These are phyloP conservation scores for Muntiacus muntjak DNA, from an alignment of 2,113 vertebrate genomes.

Conservation along the genomic window DNA sequence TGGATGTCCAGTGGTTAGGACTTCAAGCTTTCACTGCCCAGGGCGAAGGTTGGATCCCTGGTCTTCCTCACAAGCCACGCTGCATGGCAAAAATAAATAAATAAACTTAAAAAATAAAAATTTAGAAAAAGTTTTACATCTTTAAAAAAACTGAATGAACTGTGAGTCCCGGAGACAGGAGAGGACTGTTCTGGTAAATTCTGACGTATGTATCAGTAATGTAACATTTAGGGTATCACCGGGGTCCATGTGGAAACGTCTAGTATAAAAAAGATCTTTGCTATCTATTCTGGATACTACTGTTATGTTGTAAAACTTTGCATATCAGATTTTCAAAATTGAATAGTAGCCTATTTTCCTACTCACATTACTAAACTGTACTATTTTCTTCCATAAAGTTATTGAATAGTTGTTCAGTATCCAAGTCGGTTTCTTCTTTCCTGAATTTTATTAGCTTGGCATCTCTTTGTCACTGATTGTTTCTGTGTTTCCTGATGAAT, in stretches of 20 bases:
- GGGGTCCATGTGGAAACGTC: neutral
- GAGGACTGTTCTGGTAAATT: neutral
- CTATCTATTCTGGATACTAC: neutral
- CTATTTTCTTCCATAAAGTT: neutral
- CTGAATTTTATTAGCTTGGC: neutral
- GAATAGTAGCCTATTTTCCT: neutral
- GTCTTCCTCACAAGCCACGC: neutral
- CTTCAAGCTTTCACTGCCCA: neutral
- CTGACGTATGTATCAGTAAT: neutral
- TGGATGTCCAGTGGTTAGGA: neutral
- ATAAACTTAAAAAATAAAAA: neutral
- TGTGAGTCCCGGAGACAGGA: neutral
- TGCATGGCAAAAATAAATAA: neutral
- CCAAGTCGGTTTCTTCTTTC: neutral
- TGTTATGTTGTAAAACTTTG: neutral
- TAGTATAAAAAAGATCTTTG: neutral
- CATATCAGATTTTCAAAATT: neutral
- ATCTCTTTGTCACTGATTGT: neutral
- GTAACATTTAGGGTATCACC: neutral
- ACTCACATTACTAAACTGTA: neutral
- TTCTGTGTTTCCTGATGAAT: neutral
- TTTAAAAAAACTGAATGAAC: neutral
- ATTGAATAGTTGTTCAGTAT: neutral
- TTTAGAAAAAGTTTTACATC: neutral
- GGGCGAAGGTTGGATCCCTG: neutral